These are phyloP conservation scores for Prorops nasuta DNA, from an alignment of 1,140 invertebrate species.

Conservation along the genomic window DNA sequence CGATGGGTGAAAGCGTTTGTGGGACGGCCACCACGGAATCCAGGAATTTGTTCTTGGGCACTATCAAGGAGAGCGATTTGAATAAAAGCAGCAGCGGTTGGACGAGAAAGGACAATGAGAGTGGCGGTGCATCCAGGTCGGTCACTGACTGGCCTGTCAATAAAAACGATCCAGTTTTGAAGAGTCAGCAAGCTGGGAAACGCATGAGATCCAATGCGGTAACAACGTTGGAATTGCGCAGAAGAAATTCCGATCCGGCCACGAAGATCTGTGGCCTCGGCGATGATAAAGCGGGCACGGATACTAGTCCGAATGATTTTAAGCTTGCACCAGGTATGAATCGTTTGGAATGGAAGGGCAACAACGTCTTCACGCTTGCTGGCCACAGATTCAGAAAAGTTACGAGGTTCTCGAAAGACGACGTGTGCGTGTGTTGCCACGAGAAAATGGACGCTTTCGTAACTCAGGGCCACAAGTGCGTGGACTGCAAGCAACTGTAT, in stretches of 20 bases:
- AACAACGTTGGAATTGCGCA: constrained; percentile 58
- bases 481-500: constrained; percentile 78
- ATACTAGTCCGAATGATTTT: constrained; percentile 45
- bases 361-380: constrained; percentile 64
- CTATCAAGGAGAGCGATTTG: constrained; percentile 50
- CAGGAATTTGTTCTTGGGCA: constrained; percentile 46
- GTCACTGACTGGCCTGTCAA: constrained; percentile 52
- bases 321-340: constrained; percentile 51
- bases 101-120: constrained; percentile 34
- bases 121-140: constrained; percentile 29
- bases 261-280: constrained; percentile 53
- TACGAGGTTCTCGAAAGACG: constrained; percentile 71
- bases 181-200: constrained; percentile 47
- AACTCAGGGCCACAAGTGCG: constrained; percentile 79
- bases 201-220: constrained; percentile 53
- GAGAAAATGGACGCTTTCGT: constrained; percentile 78
- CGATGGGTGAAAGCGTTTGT: constrained; percentile 49
- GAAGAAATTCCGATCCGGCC: constrained; percentile 73
- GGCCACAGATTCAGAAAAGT: constrained; percentile 74
- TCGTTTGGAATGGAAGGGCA: constrained; percentile 59
- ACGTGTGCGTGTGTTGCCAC: constrained; percentile 73
- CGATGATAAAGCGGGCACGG: constrained; percentile 44
- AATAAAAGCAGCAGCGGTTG: constrained; percentile 38
- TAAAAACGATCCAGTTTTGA: constrained; percentile 38
- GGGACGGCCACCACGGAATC: constrained; percentile 33